Evolutionary conservation across 2,888 invertebrate species (phyloP), one percentile per base, ranked within the genome.

Genomic region (Oligia fasciuncula): DNA sequence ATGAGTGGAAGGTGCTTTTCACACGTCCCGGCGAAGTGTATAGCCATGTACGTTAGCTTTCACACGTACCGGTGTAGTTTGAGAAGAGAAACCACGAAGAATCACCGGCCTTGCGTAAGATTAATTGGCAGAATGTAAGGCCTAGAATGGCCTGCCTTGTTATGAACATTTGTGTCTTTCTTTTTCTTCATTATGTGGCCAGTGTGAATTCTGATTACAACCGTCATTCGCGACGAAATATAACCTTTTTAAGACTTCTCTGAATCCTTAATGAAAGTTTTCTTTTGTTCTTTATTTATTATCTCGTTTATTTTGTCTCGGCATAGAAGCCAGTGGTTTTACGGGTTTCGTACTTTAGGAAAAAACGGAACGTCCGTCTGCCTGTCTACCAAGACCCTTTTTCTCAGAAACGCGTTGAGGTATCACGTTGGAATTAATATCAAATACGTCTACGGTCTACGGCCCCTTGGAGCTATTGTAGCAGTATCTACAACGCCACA

Each of bases 51-150:
- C 5, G 40, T 5, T 40, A 40, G 40, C 40, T 40, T 40, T 40
- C 40, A 40, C 40, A 40, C 40, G 40, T 40, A 5, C 40, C 40
- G 6, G 40, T 4, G 40, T 40, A 40, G 40, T 40, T 40, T 40
- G 40, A 29, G 29, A 29, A 29, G 29, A 29, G 1, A 29, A 29
- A 29, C 40, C 40, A 40, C 40, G 62, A 57, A 46, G 49, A 62
- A 68, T 73, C 73, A 78, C 71, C 60, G 69, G 74, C 68, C 76
- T 80, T 78, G 72, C 62, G 77, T 65, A 87, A 89, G 87, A 91
- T 91, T 91, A 91, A 91, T 91, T 89, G 87, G 71, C 76, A 77
- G 65, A 85, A 84, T 81, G 70, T 78, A 78, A 85, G 80, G 79
- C 77, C 73, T 71, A 76, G 80, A 69, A 84, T 80, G 71, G 75